These are phyloP conservation scores for Tetranychus urticae DNA, from an alignment of 1,140 invertebrate genomes.

Conservation along the genomic window DNA sequence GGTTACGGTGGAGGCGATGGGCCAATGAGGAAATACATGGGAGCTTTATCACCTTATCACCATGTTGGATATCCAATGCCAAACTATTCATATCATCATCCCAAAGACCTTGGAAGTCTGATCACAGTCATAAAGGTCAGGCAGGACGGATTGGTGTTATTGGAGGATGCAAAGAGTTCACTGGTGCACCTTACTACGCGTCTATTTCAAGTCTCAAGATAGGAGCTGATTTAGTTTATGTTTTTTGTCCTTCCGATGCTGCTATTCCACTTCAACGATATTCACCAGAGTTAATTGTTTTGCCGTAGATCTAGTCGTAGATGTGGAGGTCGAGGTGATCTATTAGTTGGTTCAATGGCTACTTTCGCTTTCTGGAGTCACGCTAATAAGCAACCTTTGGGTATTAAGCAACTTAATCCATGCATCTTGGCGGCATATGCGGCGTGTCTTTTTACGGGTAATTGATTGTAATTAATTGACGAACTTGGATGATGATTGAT, in stretches of 20 bases:
- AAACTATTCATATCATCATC: too few species aligned
- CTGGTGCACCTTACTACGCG: conserved; percentile 57
- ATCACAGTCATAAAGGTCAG: conserved; percentile 55
- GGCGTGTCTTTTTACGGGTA: conserved; percentile 49
- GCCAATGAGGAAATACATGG: too few species aligned
- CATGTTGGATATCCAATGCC: too few species aligned
- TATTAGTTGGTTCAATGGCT: conserved; percentile 58
- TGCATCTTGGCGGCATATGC: conserved; percentile 52
- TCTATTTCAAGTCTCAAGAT: conserved; percentile 65
- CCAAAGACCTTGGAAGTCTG: conserved; percentile 11
- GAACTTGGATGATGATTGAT: too few species aligned
- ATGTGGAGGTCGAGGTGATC: conserved; percentile 90
- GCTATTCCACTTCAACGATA: conserved; percentile 75
- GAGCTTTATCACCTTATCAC: too few species aligned
- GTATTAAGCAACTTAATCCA: conserved; percentile 20
- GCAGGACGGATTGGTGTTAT: conserved; percentile 66
- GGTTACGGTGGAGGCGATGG: too few species aligned
- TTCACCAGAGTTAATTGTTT: conserved; percentile 89
- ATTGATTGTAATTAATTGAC: conserved; percentile 22
- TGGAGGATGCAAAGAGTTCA: conserved; percentile 64
- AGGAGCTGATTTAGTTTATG: conserved; percentile 71
- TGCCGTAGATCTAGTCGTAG: conserved; percentile 70
- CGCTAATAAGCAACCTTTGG: conserved; percentile 16
- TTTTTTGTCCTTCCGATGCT: conserved; percentile 63
- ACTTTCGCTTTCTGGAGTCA: conserved; percentile 56